phyloP scores from a whole-genome alignment of 2,113 vertebrate species.

The Garra rufa region DNA sequence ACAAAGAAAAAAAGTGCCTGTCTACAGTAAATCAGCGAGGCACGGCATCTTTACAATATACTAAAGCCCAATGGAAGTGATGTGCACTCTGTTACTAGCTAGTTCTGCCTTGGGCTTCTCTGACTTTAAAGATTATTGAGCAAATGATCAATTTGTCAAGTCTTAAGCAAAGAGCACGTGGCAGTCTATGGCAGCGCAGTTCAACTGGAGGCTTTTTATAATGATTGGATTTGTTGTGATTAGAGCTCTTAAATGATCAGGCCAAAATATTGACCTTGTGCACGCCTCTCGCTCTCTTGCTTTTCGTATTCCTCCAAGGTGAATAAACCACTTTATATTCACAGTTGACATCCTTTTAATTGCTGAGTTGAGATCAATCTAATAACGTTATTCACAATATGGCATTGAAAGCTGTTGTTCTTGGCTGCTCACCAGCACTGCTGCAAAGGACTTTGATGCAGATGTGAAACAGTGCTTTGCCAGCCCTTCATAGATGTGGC shows the following conservation, averaged over 20 bases:
- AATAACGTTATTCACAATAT: conserved; percentile 58
- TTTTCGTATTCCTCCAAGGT: not conserved
- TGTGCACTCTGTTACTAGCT: conserved; percentile 64
- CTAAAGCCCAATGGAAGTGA: conserved; percentile 48
- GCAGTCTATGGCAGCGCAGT: conserved; percentile 58
- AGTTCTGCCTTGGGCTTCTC: conserved; percentile 61
- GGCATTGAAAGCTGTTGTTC: conserved; percentile 63
- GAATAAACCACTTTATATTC: conserved; percentile 55
- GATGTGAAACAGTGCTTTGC: not conserved
- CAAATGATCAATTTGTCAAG: conserved; percentile 54
- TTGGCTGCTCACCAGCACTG: conserved; percentile 67
- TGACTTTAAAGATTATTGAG: conserved; percentile 62
- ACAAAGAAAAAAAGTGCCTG: conserved; percentile 60
- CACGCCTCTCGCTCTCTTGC: conserved; percentile 12
- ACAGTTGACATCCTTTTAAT: conserved; percentile 66
- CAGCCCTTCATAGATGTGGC: not conserved
- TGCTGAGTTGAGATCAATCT: conserved; percentile 43
- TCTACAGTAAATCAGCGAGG: conserved; percentile 41
- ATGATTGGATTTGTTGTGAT: conserved; percentile 73
- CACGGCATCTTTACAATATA: conserved; percentile 43
- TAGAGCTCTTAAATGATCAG: conserved; percentile 73
- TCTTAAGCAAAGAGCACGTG: conserved; percentile 46
- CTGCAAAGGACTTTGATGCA: not conserved
- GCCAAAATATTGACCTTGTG: conserved; percentile 66
- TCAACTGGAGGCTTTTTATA: conserved; percentile 66